Evolutionary conservation across 2,797 vertebrate species (phyloP).

Genomic region (Cephalopachus bancanus): DNA sequence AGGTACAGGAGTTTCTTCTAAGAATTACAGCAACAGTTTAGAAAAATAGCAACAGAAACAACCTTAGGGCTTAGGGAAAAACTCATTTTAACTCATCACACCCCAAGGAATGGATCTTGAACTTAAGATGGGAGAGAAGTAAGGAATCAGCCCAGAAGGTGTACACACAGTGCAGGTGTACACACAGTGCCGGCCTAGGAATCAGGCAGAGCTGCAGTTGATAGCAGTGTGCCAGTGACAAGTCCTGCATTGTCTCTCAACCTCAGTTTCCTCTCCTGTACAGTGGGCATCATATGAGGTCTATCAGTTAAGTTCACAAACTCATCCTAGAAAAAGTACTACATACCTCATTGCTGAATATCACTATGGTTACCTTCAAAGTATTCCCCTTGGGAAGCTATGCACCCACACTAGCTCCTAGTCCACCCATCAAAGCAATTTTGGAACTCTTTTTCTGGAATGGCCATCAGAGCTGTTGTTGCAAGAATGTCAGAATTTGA

Average conservation of each 20-base stretch:
- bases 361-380: too few species aligned
- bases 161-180: background rate
- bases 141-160: background rate
- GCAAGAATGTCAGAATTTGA: too few species aligned
- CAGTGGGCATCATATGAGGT: background rate
- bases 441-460: too few species aligned
- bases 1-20: constrained; percentile 16
- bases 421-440: too few species aligned
- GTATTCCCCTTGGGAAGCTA: too few species aligned
- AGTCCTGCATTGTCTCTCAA: background rate
- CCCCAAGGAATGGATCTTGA: background rate
- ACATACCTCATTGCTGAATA: too few species aligned
- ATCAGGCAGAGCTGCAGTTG: background rate
- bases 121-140: background rate
- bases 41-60: constrained; percentile 19
- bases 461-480: too few species aligned
- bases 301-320: too few species aligned
- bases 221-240: background rate
- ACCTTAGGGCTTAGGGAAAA: background rate
- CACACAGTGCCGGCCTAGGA: background rate
- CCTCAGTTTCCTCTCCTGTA: background rate
- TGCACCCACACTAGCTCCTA: too few species aligned
- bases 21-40: background rate
- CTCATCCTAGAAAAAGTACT: too few species aligned
- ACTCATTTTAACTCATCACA: background rate